Evolutionary conservation across 2,113 vertebrate genomes (phyloP).

Genomic region (Mirounga angustirostris): DNA sequence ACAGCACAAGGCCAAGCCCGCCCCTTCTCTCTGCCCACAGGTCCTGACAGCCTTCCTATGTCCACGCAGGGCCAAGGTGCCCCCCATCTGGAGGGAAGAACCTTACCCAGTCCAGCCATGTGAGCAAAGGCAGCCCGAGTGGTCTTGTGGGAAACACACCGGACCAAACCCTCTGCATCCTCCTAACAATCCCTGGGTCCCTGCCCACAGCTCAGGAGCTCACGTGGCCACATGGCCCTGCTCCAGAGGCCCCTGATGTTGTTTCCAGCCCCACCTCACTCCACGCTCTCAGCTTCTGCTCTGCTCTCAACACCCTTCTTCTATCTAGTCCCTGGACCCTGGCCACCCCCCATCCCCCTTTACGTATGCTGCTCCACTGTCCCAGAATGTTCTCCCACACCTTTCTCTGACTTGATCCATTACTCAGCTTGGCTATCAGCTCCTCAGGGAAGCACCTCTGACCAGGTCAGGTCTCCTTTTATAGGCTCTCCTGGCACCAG

Average conservation of each 20-base stretch:
- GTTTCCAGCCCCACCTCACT: background rate
- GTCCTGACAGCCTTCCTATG: background rate
- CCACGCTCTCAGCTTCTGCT: no score
- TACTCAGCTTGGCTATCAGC: background rate
- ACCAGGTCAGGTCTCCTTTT: background rate
- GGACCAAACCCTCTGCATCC: accelerated
- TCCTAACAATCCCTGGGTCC: accelerated
- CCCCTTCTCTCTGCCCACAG: background rate
- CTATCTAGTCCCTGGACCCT: background rate
- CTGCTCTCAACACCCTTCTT: background rate
- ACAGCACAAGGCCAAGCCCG: background rate
- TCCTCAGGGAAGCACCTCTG: background rate
- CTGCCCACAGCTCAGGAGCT: background rate
- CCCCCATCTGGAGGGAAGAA: background rate
- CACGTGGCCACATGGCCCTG: background rate
- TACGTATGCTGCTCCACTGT: background rate
- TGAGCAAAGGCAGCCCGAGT: background rate
- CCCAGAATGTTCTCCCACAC: background rate
- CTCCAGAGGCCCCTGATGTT: accelerated
- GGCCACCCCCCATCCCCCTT: background rate
- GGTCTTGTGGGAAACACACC: background rate
- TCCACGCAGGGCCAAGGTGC: background rate
- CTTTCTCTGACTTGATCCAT: accelerated
- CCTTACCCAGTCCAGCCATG: background rate
- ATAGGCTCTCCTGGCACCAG: background rate